Evolutionary conservation across 2,888 invertebrate species (phyloP), one percentile per base, ranked within the genome.

Genomic region (Cabera pusaria): DNA sequence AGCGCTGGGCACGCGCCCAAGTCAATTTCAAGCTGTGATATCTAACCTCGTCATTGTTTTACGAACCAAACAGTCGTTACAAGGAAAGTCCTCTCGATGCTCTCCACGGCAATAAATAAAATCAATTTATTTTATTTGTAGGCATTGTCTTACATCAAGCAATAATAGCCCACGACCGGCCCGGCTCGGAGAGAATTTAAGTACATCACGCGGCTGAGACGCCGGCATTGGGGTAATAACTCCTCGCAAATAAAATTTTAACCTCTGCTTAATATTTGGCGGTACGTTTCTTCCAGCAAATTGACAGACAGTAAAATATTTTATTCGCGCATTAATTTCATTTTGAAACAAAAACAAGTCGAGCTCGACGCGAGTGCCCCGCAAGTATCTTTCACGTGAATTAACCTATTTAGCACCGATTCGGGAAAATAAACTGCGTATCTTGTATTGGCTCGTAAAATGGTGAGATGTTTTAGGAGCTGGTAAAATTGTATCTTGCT

Each of bases 231-330:
- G 48, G 54, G 72, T 77, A 67, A 79, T 83, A 82, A 82, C 78
- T 77, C 59, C 58, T 64, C 48, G 67, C 77, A 74, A 87, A 86
- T 88, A 88, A 86, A 87, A 88, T 84, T 82, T 80, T 82, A 88
- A 86, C 86, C 81, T 79, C 87, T 81, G 82, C 75, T 85, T 85
- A 86, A 86, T 85, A 84, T 84, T 86, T 67, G 60, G 55, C 69
- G 70, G 67, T 73, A 72, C 71, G 67, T 72, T 77, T 72, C 73
- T 74, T 72, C 72, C 68, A 63, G 64, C 70, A 79, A 87, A 88
- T 86, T 84, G 88, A 86, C 88, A 85, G 88, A 79, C 86, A 76
- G 77, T 88, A 85, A 88, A 88, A 86, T 87, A 87, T 88, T 88
- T 88, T 86, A 88, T 81, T 72, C 78, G 58, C 56, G 73, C 75